Base-by-base conservation (phyloP, 2,797 vertebrate species). In the Xenops minutus region DNA sequence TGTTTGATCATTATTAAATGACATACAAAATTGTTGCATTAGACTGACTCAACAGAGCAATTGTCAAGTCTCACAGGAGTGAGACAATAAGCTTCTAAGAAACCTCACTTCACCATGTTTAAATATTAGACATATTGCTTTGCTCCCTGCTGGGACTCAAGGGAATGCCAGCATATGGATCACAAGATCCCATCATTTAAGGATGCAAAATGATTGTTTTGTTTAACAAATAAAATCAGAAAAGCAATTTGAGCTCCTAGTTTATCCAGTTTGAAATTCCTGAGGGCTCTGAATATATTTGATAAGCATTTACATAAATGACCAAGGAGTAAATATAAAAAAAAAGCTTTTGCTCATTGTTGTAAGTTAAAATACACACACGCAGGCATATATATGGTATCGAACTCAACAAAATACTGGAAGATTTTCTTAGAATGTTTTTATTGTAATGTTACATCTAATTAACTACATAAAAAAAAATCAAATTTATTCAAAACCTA, bases 331-430 rank as follows among this genome's bases (percentile, higher is more conserved):
- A 77, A 71, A 30, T 43, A 62, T 15, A 6, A 80, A 56, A 89
- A 89, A 44, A 88, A 2, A 8, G 8, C 9, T 56, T 69, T 16
- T 43, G 7, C 24, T 77, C 17, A 21, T 12, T 3, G 0, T 1
- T 55, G 8, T 36, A n/a, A 5, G 14, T 89, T 76, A 69, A 79
- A 68, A 86, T 43, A 56, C 9, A 76, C 4, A 52, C 4, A 67
- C 1, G 4, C 0, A 44, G 20, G 26, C 3, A 32, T 1, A 20
- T 2, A 52, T 8, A 34, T 2, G 24, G 14, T 21, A 16, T 32
- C 56, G 34, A 62, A 61, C 56, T 39, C 39, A 59, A 20, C 69
- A 66, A 12, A 36, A 74, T 44, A 44, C 2, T 27, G 36, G 14
- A 76, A 17, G 10, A 27, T 26, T 76, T 84, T 52, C 61, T 7